phyloP scores from a whole-genome alignment of 1,140 invertebrate species.

The Pristionchus pacificus region DNA sequence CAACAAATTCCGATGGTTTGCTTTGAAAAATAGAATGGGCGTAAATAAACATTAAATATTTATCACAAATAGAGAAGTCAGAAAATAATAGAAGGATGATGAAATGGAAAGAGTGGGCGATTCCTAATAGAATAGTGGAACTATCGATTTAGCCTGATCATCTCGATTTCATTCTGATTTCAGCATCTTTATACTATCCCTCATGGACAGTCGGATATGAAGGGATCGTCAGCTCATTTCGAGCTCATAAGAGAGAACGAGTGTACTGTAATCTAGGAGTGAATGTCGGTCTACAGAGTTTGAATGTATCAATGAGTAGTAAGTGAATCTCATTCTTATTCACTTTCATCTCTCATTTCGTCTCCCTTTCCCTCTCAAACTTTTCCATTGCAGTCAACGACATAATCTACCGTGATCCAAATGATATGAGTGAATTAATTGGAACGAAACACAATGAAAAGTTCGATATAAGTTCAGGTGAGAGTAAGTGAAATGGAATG shows the following conservation, averaged over 20 bases:
- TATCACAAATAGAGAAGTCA: too few species aligned
- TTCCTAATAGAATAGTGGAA: too few species aligned
- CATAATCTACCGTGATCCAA: constrained; percentile 3
- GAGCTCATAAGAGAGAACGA: constrained; percentile 83
- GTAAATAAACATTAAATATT: too few species aligned
- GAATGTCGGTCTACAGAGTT: constrained; percentile 84
- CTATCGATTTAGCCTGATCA: too few species aligned
- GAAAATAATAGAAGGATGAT: too few species aligned
- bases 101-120: too few species aligned
- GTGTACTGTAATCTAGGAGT: constrained; percentile 81
- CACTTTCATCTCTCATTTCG: neutral
- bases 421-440: constrained; percentile 6
- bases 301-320: constrained; percentile 91
- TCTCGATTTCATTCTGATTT: neutral
- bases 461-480: constrained; percentile 35
- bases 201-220: constrained; percentile 24
- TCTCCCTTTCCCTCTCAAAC: neutral
- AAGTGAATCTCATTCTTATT: constrained; percentile 49
- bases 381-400: constrained; percentile 13
- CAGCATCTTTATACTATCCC: constrained; percentile 20
- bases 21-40: too few species aligned
- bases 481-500: constrained; percentile 69
- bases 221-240: constrained; percentile 46
- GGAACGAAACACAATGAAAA: constrained; percentile 32
- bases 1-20: too few species aligned